Base-by-base conservation (phyloP, 2,797 vertebrate genomes). In the Enteromius treurensis region DNA sequence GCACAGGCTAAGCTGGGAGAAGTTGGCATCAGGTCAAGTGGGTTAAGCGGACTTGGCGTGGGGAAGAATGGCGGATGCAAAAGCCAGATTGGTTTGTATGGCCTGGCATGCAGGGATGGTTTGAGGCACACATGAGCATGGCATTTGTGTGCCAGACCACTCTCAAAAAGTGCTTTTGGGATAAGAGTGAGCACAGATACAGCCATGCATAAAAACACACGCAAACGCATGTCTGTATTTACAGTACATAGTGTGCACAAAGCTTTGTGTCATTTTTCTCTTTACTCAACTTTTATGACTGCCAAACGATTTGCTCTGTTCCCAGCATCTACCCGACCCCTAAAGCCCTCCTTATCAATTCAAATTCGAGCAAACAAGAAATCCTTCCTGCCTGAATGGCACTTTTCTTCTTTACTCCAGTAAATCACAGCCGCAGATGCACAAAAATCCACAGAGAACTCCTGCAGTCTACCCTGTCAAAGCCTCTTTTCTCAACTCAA, bases 61-160 rank as follows among this genome's bases (percentile, higher is more conserved):
- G 42, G 5, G 49, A 76, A 64, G 53, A 81, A 79, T 45, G 2
- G 23, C 37, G 37, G 69, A 9, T 58, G 81, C 60, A 68, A 86
- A 65, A 75, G 62, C 65, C 68, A 79, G 82, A 70, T 68, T 62
- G 80, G 47, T 53, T 84, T 69, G 64, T 58, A 79, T 70, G 55
- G 78, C 78, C 51, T 80, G 83, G 83, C 83, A 80, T n/a, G 19
- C 29, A 49, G 62, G 37, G 89, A 90, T 87, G 88, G 47, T 86
- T 89, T 89, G 79, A 26, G 88, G 51, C 62, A 29, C 60, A 45
- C 69, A 15, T 69, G 79, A 79, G 75, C 78, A 70, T 86, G 23
- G 79, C 62, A 85, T 83, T 55, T 88, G 37, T 77, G 37, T 81
- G 78, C 67, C 83, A 82, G 81, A 42, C 23, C 76, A 51, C 67